These are phyloP conservation scores for Amphipyra berbera DNA, from an alignment of 2,888 invertebrate genomes.

Conservation along the genomic window DNA sequence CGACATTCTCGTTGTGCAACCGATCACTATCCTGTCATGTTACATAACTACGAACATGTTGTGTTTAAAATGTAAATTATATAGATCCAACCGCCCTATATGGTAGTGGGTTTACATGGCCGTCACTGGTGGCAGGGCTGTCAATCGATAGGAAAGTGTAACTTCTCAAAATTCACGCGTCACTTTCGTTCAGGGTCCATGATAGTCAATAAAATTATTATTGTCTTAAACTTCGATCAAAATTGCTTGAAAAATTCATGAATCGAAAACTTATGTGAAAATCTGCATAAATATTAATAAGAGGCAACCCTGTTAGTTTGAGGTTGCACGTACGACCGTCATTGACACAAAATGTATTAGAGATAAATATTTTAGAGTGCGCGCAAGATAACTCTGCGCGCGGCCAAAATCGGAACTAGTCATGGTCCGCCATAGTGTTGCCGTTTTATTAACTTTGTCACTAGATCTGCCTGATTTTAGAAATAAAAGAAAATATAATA, in stretches of 20 bases:
- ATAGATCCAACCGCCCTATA: constrained; percentile 64
- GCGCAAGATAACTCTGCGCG: no score
- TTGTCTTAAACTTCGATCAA: no score
- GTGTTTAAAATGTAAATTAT: constrained; percentile 61
- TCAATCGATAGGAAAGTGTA: neutral
- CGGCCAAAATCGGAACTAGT: no score
- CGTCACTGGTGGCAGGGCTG: constrained; percentile 28
- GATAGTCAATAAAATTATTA: no score
- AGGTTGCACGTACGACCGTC: constrained; percentile 45
- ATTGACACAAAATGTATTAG: constrained; percentile 67
- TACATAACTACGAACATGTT: constrained; percentile 55
- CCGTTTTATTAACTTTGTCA: no score
- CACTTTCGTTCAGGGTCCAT: no score
- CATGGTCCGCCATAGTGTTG: no score
- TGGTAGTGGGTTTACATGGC: constrained; percentile 48
- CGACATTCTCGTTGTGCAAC: constrained; percentile 48
- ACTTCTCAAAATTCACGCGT: neutral
- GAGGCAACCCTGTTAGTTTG: constrained; percentile 34
- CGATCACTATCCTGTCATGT: constrained; percentile 55
- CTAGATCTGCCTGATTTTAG: no score
- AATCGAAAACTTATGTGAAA: neutral
- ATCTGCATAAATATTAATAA: neutral
- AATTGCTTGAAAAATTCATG: no score
- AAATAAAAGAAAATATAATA: no score
- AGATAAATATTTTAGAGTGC: constrained; percentile 44